A percentile compares a stretch with the other conserved stretches of the same genome.
These are phyloP conservation scores for Lasiommata megera DNA, from an alignment of 2,888 invertebrate species.

Conservation along the genomic window DNA sequence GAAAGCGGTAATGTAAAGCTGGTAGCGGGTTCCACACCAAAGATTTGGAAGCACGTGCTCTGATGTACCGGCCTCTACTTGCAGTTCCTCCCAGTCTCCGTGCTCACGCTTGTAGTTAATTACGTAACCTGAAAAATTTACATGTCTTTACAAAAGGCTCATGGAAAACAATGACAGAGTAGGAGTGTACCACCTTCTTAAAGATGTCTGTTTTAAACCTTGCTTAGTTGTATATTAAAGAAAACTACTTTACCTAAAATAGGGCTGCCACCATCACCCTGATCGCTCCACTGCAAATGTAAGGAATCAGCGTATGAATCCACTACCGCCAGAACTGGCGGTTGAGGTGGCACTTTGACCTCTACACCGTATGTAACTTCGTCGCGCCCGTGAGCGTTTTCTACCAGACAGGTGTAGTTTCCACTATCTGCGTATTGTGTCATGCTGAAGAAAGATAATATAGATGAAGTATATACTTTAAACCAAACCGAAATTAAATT, in stretches of 20 bases:
- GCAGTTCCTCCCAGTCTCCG: constrained; percentile 95
- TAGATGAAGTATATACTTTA: background rate
- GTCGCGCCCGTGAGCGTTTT: constrained; percentile 91
- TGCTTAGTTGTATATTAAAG: no score
- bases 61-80: constrained; percentile 90
- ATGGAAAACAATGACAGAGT: no score
- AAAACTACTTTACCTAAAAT: constrained; percentile 78
- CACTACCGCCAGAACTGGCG: constrained; percentile 90
- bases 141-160: no score
- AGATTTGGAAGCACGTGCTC: constrained; percentile 90
- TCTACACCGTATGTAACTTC: constrained; percentile 89
- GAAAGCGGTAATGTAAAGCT: constrained; percentile 94
- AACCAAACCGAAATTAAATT: no score
- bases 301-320: constrained; percentile 92
- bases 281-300: constrained; percentile 90
- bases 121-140: constrained; percentile 84
- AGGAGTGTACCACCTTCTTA: no score
- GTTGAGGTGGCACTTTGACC: constrained; percentile 91
- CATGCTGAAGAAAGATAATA: constrained; percentile 54
- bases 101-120: constrained; percentile 94
- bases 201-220: no score
- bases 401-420: constrained; percentile 94
- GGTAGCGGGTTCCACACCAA: constrained; percentile 94
- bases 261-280: constrained; percentile 90
- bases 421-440: constrained; percentile 92